Conservation (phyloP, 2,888 invertebrate genomes). For the Unio pictorum region DNA sequence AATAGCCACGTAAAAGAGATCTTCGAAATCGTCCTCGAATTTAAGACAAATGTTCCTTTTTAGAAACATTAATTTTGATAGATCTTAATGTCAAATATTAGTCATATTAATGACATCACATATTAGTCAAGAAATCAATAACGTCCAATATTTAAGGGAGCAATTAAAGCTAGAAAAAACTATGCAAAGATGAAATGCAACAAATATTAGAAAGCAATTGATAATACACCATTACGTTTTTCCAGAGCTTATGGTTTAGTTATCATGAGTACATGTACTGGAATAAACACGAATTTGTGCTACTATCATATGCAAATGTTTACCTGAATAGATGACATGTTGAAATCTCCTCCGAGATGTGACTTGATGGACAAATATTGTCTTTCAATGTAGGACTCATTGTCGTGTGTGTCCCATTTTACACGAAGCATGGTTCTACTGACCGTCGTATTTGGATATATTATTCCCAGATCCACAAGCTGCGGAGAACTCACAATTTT, state of each 20-base stretch:
- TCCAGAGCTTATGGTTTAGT: too few relatives aligned
- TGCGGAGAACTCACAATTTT: conserved; percentile 2
- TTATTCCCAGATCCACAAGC: conserved; percentile 18
- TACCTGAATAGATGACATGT: conserved; percentile 26
- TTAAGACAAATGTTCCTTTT: too few relatives aligned
- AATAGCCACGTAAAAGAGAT: too few relatives aligned
- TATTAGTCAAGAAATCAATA: too few relatives aligned
- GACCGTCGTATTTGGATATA: conserved; percentile 13
- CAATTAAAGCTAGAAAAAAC: conserved; percentile 9
- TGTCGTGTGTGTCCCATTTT: conserved; percentile 24
- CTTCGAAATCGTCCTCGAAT: too few relatives aligned
- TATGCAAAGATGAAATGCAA: not conserved
- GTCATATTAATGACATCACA: too few relatives aligned
- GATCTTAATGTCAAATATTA: too few relatives aligned
- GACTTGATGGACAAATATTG: conserved; percentile 32
- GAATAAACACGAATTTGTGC: too few relatives aligned
- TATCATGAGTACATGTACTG: too few relatives aligned
- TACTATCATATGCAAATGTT: not conserved
- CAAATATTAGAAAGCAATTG: not conserved
- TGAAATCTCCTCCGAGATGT: conserved; percentile 37
- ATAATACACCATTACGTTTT: too few relatives aligned
- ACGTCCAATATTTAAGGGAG: too few relatives aligned
- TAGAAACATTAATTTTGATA: too few relatives aligned
- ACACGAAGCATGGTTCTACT: conserved; percentile 18
- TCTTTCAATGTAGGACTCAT: conserved; percentile 27